Percentiles rank a stretch among this genome's conserved stretches.
Conservation (phyloP, 2,797 vertebrate genomes). For the Phalloptychus januarius region DNA sequence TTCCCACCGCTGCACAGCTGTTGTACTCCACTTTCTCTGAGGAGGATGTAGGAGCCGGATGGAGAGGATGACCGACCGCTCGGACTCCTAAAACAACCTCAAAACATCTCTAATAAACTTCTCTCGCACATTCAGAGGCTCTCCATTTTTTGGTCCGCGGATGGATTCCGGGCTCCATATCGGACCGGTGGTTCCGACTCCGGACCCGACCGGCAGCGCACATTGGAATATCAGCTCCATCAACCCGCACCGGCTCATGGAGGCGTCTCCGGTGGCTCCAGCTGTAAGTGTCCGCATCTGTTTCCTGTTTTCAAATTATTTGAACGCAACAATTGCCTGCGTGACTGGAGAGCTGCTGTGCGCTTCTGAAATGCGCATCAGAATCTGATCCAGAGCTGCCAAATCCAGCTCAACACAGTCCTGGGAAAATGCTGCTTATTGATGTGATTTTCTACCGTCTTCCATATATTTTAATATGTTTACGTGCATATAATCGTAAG, state of each 20-base stretch:
- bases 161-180: constrained; percentile 71
- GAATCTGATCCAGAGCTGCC: constrained; percentile 12
- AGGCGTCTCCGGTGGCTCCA: constrained; percentile 61
- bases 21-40: constrained; percentile 33
- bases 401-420: neutral
- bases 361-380: constrained; percentile 30
- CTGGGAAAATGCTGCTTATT: neutral
- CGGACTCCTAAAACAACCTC: constrained; percentile 37
- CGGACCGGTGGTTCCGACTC: constrained; percentile 55
- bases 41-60: constrained; percentile 33
- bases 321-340: neutral
- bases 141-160: neutral
- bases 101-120: constrained; percentile 18
- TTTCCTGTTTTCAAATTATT: neutral
- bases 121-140: neutral
- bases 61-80: constrained; percentile 35
- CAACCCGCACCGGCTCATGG: constrained; percentile 62
- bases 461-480: neutral
- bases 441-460: neutral
- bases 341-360: constrained; percentile 20
- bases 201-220: constrained; percentile 45
- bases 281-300: constrained; percentile 47
- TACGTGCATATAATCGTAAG: neutral
- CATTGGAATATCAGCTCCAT: constrained; percentile 74
- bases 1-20: constrained; percentile 49